Evolutionary conservation across 2,888 invertebrate genomes (phyloP), one percentile per base, ranked within the genome.

Genomic region (Ornithoptera priamus): DNA sequence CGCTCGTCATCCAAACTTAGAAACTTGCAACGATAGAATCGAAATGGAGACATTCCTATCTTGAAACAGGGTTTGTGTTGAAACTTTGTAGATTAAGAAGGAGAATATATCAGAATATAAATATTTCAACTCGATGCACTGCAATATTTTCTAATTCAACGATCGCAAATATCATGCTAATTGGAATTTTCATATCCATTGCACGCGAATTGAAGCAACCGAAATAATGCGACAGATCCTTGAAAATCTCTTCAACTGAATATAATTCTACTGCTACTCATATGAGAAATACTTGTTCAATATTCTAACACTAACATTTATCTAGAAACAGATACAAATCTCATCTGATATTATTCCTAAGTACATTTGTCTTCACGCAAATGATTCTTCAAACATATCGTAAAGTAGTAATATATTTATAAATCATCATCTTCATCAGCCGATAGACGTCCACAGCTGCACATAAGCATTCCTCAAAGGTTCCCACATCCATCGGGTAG

Each of bases 121-220:
- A 53, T 53, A n/a, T n/a, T n/a, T 7, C 18, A 53, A n/a, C 18
- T 53, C 53, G 18, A 4, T 12, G 6, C n/a, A 53, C 10, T 46
- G 46, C 10, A 8, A n/a, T 53, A 6, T 53, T n/a, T 53, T 12
- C 53, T n/a, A 18, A 6, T 53, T n/a, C n/a, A 53, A 6, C n/a
- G 53, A 53, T n/a, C 53, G n/a, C n/a, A n/a, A 53, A 53, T n/a
- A 53, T n/a, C 53, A 53, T n/a, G 18, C 6, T 18, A 22, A 5
- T 39, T 67, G 30, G 62, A 56, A 67, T 67, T 67, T 67, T 62
- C 56, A 62, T 62, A 62, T 42, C 62, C 7, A 46, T 39, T 22
- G 6, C 30, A 12, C 22, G 24, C n/a, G 24, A 12, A 15, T 24
- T 56, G 20, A 62, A 42, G 24, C 39, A 42, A 42, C 24, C 39